These are phyloP conservation scores for Lathamus discolor DNA, from an alignment of 2,113 vertebrate genomes.

Conservation along the genomic window DNA sequence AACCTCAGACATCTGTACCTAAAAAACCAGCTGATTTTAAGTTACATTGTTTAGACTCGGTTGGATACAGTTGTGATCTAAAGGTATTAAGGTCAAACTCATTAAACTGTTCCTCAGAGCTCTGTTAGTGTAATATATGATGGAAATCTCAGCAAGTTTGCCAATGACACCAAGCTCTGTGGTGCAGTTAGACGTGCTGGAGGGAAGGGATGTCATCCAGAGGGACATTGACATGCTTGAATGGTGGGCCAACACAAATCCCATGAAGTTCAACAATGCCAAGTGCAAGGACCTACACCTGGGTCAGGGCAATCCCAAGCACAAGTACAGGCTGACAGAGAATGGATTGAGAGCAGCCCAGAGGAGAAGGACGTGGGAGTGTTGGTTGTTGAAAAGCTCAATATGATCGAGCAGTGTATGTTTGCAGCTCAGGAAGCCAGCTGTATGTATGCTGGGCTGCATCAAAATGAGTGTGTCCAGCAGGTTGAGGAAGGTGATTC, in stretches of 20 bases:
- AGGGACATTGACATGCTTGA: background rate
- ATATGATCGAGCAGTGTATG: background rate
- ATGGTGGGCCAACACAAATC: background rate
- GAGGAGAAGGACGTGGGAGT: background rate
- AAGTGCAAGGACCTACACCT: background rate
- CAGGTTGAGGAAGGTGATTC: background rate
- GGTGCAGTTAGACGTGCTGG: background rate
- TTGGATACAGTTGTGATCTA: background rate
- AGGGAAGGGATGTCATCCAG: background rate
- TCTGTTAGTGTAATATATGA: background rate
- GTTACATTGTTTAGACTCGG: background rate
- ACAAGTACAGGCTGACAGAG: background rate
- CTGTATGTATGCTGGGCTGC: background rate
- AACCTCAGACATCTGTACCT: background rate
- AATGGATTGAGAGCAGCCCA: background rate
- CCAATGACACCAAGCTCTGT: background rate
- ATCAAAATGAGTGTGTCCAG: background rate
- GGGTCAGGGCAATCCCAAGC: background rate
- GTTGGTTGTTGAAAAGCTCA: background rate
- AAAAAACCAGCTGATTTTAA: background rate
- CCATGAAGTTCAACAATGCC: background rate
- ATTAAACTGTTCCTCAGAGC: background rate
- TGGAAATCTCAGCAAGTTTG: background rate
- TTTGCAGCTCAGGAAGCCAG: background rate
- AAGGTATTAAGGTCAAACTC: background rate